These are phyloP conservation scores for Mormoops blainvillei DNA, from an alignment of 2,113 vertebrate genomes.

Conservation along the genomic window DNA sequence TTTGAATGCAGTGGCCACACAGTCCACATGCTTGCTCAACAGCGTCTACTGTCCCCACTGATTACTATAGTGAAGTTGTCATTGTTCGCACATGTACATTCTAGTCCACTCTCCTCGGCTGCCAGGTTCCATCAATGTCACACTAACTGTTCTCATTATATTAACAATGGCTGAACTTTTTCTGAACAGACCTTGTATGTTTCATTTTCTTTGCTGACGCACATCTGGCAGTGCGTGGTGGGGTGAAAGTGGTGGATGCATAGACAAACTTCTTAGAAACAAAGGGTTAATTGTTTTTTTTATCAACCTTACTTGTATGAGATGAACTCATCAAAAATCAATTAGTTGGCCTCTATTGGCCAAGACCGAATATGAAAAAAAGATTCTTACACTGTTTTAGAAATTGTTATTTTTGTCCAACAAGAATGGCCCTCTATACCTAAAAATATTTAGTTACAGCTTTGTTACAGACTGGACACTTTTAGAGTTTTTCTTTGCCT, in stretches of 20 bases:
- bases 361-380: neutral
- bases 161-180: no score
- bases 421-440: neutral
- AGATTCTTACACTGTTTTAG: neutral
- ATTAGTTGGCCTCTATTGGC: neutral
- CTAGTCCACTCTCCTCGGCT: no score
- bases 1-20: no score
- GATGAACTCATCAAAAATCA: neutral
- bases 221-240: neutral
- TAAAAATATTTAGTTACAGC: neutral
- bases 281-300: neutral
- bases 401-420: neutral
- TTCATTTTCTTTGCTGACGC: neutral
- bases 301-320: neutral
- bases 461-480: neutral
- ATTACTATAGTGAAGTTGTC: no score
- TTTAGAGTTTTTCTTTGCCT: neutral
- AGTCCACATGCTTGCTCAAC: no score
- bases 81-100: no score
- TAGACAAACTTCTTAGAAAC: neutral
- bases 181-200: neutral
- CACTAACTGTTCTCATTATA: no score
- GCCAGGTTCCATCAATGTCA: no score
- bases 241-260: neutral
- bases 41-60: no score